Percentiles rank a stretch among this genome's conserved stretches.
Conservation (phyloP, 2,113 vertebrate species). For the Osmerus mordax region DNA sequence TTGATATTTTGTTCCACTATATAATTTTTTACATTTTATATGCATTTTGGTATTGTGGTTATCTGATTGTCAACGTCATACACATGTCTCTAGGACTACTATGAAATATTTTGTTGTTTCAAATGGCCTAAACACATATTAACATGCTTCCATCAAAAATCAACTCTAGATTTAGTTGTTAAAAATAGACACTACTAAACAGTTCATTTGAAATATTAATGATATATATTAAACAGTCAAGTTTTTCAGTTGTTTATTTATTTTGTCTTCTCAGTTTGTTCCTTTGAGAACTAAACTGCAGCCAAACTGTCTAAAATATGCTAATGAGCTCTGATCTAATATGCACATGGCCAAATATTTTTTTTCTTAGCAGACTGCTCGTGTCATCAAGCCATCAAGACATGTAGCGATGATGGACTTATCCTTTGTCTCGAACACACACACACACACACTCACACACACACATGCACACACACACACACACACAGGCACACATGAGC, state of each 20-base stretch:
- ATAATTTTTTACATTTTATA: too few relatives aligned
- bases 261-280: not conserved
- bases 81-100: too few relatives aligned
- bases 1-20: too few relatives aligned
- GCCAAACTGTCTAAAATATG: constrained; percentile 23
- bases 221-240: not conserved
- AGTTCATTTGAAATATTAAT: not conserved
- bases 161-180: too few relatives aligned
- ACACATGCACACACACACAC: constrained; percentile 9
- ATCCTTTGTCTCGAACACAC: not conserved
- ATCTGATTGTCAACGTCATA: too few relatives aligned
- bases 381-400: constrained; percentile 42
- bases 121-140: too few relatives aligned
- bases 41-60: too few relatives aligned
- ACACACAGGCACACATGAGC: not conserved
- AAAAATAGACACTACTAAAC: too few relatives aligned
- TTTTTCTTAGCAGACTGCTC: constrained; percentile 34
- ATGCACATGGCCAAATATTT: constrained; percentile 44
- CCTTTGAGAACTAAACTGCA: constrained; percentile 18
- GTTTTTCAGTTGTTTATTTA: not conserved
- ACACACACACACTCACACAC: not conserved
- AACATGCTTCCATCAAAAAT: too few relatives aligned
- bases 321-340: constrained; percentile 51
- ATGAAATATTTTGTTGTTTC: too few relatives aligned
- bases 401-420: not conserved